Conservation (phyloP, 1,140 invertebrate genomes). For the Bacillus rossius region DNA sequence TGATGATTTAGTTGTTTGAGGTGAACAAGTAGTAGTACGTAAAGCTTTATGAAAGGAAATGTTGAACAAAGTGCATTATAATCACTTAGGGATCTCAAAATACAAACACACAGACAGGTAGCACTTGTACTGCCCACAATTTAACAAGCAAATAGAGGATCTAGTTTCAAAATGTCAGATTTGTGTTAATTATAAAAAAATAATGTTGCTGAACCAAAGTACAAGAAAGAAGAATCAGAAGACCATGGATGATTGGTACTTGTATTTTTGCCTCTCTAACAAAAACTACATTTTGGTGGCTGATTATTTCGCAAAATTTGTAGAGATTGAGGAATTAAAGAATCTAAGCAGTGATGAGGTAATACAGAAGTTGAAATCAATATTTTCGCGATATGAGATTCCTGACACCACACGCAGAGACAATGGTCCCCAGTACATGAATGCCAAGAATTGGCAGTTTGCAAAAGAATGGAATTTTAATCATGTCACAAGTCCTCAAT, state of each 20-base stretch:
- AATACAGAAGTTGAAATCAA: conserved; percentile 16
- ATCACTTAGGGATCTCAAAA: conserved; percentile 43
- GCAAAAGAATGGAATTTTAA: conserved; percentile 34
- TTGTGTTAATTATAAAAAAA: conserved; percentile 13
- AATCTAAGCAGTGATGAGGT: conserved; percentile 8
- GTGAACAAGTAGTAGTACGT: conserved; percentile 37
- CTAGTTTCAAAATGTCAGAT: conserved; percentile 9
- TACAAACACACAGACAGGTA: conserved; percentile 35
- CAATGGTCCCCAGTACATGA: conserved; percentile 14
- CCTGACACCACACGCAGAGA: conserved; percentile 12
- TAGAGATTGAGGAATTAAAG: conserved; percentile 12
- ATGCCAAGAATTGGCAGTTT: conserved; percentile 34
- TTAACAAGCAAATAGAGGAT: conserved; percentile 19
- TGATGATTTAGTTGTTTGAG: conserved; percentile 36
- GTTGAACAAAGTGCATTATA: conserved; percentile 37
- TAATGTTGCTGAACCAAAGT: conserved; percentile 21
- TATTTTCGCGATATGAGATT: conserved; percentile 20
- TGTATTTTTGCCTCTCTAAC: background rate
- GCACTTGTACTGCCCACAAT: conserved; percentile 42
- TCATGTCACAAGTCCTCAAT: conserved; percentile 36
- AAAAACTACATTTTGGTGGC: conserved; percentile 19
- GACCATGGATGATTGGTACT: conserved; percentile 22
- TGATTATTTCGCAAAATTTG: conserved; percentile 26
- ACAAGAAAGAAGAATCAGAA: conserved; percentile 17
- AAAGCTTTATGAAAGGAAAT: conserved; percentile 31